phyloP scores from a whole-genome alignment of 2,888 invertebrate genomes.

The Hirtodrosophila duncani region DNA sequence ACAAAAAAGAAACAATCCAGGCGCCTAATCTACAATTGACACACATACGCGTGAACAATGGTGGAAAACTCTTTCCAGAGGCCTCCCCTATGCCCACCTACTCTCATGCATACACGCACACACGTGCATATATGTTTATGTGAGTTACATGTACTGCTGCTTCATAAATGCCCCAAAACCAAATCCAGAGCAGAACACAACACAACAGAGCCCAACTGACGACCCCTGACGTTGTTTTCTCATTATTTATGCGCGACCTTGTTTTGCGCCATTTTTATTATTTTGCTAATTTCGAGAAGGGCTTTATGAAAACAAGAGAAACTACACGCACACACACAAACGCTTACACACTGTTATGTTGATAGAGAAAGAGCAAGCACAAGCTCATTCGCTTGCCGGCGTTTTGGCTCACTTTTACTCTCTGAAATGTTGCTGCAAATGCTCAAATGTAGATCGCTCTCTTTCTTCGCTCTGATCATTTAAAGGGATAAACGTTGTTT shows the following conservation, averaged over 20 bases:
- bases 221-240: slow-evolving; percentile 59
- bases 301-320: slow-evolving; percentile 55
- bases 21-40: slow-evolving; percentile 69
- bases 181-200: slow-evolving; percentile 55
- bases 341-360: slow-evolving; percentile 16
- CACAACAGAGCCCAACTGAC: slow-evolving; percentile 61
- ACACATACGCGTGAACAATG: slow-evolving; percentile 66
- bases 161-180: slow-evolving; percentile 6
- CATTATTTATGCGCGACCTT: slow-evolving; percentile 71
- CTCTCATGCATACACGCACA: neutral
- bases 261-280: slow-evolving; percentile 72
- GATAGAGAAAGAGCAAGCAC: neutral
- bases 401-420: neutral
- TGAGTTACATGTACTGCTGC: neutral
- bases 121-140: no score
- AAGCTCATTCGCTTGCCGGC: neutral
- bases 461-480: no score
- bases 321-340: slow-evolving; percentile 16
- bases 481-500: no score
- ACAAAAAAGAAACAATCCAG: slow-evolving; percentile 50
- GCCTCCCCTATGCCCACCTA: neutral
- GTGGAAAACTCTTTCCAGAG: slow-evolving; percentile 50
- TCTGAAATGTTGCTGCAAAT: no score
- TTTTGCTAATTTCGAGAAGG: slow-evolving; percentile 67
- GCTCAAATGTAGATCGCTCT: no score